A percentile compares a stretch with the other conserved stretches of the same genome.
phyloP scores from a whole-genome alignment of 2,113 vertebrate genomes.

The Arvicanthis niloticus region DNA sequence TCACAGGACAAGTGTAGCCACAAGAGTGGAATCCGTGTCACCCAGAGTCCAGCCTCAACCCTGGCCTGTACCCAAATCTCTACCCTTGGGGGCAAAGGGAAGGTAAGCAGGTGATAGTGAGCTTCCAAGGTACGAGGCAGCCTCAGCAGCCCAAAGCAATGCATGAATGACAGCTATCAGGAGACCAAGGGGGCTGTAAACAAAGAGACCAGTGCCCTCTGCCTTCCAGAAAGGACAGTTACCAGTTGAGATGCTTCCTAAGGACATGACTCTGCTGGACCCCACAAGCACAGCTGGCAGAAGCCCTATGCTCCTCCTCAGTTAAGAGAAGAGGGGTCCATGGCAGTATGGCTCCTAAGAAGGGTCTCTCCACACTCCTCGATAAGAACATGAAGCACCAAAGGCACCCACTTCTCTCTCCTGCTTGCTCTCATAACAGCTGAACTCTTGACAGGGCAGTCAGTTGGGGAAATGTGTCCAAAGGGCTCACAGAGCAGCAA shows the following conservation, averaged over 20 bases:
- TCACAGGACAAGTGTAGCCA: rapidly evolving
- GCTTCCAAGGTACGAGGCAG: not conserved
- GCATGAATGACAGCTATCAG: not conserved
- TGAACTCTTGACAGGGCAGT: too few relatives aligned
- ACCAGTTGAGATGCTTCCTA: not conserved
- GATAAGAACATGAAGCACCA: not conserved
- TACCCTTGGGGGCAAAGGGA: rapidly evolving
- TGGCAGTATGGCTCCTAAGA: not conserved
- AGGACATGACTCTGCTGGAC: not conserved
- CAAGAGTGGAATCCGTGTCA: not conserved
- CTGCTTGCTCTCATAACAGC: too few relatives aligned
- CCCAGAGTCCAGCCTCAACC: too few relatives aligned
- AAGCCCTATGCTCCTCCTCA: not conserved
- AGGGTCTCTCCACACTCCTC: not conserved
- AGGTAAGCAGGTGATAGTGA: rapidly evolving
- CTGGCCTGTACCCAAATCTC: not conserved
- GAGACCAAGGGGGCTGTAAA: not conserved
- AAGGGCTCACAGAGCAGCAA: not conserved
- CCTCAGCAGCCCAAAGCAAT: not conserved
- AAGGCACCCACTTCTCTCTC: not conserved
- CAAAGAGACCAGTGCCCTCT: rapidly evolving
- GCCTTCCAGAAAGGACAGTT: not conserved
- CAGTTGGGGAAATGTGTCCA: not conserved
- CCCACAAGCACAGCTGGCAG: too few relatives aligned
- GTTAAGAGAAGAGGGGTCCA: too few relatives aligned